Conservation (phyloP, 2,113 vertebrate genomes). For the Accipiter virgatus region DNA sequence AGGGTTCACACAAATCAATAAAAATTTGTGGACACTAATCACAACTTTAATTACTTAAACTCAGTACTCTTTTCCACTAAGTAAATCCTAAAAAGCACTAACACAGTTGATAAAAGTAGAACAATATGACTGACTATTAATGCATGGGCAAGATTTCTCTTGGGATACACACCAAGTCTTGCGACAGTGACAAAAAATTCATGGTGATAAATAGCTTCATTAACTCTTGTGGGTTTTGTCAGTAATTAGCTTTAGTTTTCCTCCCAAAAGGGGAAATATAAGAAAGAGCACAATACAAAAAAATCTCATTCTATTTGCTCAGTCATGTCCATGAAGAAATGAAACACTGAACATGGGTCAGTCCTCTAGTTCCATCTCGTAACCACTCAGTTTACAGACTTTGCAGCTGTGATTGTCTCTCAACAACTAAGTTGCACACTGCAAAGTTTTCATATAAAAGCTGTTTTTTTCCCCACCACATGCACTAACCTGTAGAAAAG, state of each 20-base stretch:
- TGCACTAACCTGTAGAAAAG: background rate
- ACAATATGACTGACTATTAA: slow-evolving; percentile 3
- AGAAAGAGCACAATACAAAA: background rate
- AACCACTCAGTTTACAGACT: background rate
- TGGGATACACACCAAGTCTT: background rate
- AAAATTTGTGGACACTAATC: background rate
- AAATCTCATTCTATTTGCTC: background rate
- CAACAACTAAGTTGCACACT: background rate
- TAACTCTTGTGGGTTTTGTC: background rate
- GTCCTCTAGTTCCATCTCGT: background rate
- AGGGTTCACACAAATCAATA: background rate
- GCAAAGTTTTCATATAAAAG: background rate
- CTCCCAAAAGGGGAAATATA: background rate
- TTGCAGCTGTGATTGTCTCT: background rate
- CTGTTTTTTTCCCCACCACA: background rate
- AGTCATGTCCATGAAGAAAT: background rate
- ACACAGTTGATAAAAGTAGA: background rate
- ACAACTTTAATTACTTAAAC: background rate
- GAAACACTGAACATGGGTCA: background rate
- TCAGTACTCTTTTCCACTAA: background rate
- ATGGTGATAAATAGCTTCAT: background rate
- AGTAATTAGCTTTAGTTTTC: background rate
- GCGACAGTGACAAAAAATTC: slow-evolving; percentile 20
- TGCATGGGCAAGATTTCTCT: background rate
- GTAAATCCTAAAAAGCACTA: background rate